Evolutionary conservation across 2,888 invertebrate genomes (phyloP), one percentile per base, ranked within the genome.

Genomic region (Cosmorhoe ocellata): DNA sequence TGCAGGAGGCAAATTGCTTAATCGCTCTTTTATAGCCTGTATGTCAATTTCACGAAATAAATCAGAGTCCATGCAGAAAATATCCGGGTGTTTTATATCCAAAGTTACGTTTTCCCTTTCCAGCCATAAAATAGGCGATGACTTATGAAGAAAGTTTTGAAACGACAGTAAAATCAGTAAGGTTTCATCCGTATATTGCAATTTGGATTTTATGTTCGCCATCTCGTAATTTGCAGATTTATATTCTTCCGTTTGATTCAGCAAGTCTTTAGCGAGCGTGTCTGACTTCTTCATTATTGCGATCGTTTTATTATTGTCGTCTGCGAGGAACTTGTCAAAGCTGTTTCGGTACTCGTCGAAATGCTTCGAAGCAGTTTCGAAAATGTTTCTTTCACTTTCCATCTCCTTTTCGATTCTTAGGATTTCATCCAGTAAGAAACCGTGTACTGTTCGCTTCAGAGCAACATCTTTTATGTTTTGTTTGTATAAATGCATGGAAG

Each of bases 401-500:
- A 86, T 83, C 69, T 90, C 87, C 58, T 75, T 76, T 27, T 79
- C 78, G 30, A 88, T 85, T 47, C 90, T 76, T 4, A 87, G 65
- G 53, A 88, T 88, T 73, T 90, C 90, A 51, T 90, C 90, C 0
- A 69, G 61, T 26, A 88, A 58, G 58, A 83, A 88, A 9, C 88
- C 88, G 38, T 75, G 71, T 8, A 87, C 59, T 12, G 80, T 81
- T 57, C 82, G 69, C 58, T 86, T 89, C 11, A 89, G 58, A 1
- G 84, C 83, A 33, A 89, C 67, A 34, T 86, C 76, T 63, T 89
- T 86, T 27, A 90, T 84, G 44, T 92, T 81, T 44, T 82, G 72
- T 55, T 93, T 87, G 64, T 94, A 94, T 39, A 88, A 80, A 30
- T 81, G 71, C 41, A 91, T 79, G 11, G 92, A 92, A 37, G 91